These are phyloP conservation scores for Rhombomys opimus DNA, from an alignment of 2,113 vertebrate species.

Conservation along the genomic window DNA sequence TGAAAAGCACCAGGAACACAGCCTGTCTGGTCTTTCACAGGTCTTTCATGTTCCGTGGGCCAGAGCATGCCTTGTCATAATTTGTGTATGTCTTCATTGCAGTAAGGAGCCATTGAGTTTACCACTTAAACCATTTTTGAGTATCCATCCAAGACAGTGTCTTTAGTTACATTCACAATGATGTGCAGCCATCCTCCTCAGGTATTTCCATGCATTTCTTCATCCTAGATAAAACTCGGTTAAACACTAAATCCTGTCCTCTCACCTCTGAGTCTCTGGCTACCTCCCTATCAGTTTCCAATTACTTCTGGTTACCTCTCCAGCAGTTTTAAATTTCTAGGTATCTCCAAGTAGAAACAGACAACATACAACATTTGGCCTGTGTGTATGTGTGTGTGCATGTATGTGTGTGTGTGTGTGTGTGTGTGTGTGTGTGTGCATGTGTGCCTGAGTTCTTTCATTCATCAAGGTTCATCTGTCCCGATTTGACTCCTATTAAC, in stretches of 20 bases:
- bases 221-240: neutral
- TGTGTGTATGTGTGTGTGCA: no score
- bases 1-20: neutral
- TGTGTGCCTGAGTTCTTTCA: neutral
- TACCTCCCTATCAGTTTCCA: neutral
- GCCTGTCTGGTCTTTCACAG: neutral
- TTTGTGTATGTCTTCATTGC: conserved; percentile 7
- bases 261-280: neutral
- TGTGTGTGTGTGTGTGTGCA: no score
- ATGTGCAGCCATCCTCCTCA: no score
- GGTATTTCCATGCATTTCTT: neutral
- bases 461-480: neutral
- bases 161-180: neutral
- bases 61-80: neutral
- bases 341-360: neutral
- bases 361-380: neutral
- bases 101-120: neutral
- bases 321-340: neutral
- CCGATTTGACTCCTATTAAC: neutral
- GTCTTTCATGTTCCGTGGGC: neutral
- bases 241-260: no score
- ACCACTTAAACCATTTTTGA: neutral
- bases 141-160: neutral
- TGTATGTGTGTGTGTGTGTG: no score
- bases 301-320: neutral